phyloP scores from a whole-genome alignment of 2,888 invertebrate species.

The Anthophora plumipes region DNA sequence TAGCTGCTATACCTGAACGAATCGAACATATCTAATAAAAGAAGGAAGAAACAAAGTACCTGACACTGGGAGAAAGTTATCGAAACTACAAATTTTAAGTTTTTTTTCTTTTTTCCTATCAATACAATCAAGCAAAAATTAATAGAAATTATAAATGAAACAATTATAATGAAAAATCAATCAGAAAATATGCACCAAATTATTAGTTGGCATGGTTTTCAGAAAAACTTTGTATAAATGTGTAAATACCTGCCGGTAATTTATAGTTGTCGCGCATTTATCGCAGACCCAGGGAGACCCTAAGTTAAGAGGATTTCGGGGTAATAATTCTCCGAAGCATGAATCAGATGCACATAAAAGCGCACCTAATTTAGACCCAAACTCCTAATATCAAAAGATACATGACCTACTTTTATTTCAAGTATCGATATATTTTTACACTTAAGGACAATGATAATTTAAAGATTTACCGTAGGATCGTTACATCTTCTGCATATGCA shows the following conservation, averaged over 20 bases:
- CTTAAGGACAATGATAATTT: not conserved
- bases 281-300: slow-evolving; percentile 87
- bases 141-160: not conserved
- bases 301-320: slow-evolving; percentile 86
- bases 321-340: slow-evolving; percentile 86
- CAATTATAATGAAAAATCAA: not conserved
- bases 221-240: not conserved
- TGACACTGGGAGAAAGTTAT: slow-evolving; percentile 8
- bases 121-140: not conserved
- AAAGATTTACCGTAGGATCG: slow-evolving; percentile 86
- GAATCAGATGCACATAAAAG: slow-evolving; percentile 86
- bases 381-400: slow-evolving; percentile 84
- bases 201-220: not conserved
- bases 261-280: slow-evolving; percentile 85
- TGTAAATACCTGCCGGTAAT: slow-evolving; percentile 84
- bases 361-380: slow-evolving; percentile 87
- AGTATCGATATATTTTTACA: not conserved
- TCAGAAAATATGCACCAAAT: not conserved
- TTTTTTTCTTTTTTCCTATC: not conserved
- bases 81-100: not conserved
- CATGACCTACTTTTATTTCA: not conserved
- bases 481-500: slow-evolving; percentile 89
- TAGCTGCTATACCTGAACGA: slow-evolving; percentile 85
- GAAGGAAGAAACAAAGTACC: slow-evolving; percentile 22
- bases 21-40: slow-evolving; percentile 76